A percentile compares a stretch with the other conserved stretches of the same genome.
Conservation (phyloP, 2,113 vertebrate genomes). For the Apteryx mantelli region DNA sequence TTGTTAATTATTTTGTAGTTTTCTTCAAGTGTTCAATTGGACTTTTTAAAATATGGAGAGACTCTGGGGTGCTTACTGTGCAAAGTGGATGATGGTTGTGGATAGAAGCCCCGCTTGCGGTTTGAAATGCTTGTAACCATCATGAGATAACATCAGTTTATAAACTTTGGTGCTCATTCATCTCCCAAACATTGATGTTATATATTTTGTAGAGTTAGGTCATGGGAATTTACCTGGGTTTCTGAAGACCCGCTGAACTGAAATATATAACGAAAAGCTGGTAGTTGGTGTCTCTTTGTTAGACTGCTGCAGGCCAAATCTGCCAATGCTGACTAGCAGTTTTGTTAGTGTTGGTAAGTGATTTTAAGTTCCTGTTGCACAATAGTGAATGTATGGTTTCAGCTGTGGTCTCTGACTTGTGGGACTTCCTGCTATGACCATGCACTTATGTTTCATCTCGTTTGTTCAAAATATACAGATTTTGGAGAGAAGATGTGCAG, state of each 20-base stretch:
- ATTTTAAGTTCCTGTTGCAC: constrained; percentile 26
- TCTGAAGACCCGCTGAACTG: neutral
- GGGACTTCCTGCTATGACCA: constrained; percentile 41
- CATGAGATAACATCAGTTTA: constrained; percentile 1
- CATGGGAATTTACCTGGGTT: neutral
- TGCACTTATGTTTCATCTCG: neutral
- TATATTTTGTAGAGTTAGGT: neutral
- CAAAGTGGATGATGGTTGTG: neutral
- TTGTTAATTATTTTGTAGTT: neutral
- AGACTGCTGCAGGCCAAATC: neutral
- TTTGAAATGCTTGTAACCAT: neutral
- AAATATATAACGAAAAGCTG: neutral
- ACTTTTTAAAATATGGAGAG: neutral
- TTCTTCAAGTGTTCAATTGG: neutral
- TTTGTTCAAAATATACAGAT: constrained; percentile 44
- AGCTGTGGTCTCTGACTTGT: constrained; percentile 38
- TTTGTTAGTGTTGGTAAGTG: neutral
- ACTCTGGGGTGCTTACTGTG: neutral
- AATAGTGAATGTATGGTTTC: constrained; percentile 58
- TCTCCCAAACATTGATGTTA: neutral
- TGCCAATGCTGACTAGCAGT: neutral
- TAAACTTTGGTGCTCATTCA: constrained; percentile 22
- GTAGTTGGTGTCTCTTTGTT: neutral
- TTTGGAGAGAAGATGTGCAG: neutral
- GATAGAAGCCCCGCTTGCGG: neutral